Conservation (phyloP, 2,113 vertebrate genomes). For the Puma concolor region DNA sequence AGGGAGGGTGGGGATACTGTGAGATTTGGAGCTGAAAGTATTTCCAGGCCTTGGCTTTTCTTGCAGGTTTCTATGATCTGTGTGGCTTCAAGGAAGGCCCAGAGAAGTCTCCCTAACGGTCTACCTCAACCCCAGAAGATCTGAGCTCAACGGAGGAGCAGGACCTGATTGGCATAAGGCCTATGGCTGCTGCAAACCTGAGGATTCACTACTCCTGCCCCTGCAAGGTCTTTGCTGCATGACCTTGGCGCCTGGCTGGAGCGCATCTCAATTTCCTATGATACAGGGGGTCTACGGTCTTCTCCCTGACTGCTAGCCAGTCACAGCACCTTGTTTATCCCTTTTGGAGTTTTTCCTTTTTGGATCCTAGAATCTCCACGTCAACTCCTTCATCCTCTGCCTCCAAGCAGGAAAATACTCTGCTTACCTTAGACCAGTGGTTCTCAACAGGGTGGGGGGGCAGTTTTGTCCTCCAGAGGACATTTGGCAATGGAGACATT, state of each 20-base stretch:
- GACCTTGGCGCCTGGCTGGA: neutral
- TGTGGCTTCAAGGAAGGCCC: neutral
- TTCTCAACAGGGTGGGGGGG: neutral
- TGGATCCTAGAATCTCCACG: constrained; percentile 10
- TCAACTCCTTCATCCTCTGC: neutral
- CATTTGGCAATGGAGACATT: neutral
- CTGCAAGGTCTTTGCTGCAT: neutral
- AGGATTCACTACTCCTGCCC: neutral
- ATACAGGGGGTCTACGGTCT: neutral
- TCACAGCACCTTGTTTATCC: neutral
- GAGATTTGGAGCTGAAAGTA: neutral
- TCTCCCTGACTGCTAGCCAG: neutral
- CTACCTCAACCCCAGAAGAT: neutral
- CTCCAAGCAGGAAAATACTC: neutral
- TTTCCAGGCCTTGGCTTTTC: neutral
- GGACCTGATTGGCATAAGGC: neutral
- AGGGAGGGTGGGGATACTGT: no score
- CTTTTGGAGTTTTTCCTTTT: constrained; percentile 1
- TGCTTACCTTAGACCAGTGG: neutral
- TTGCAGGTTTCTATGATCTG: neutral
- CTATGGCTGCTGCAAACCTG: neutral
- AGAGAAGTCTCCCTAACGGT: neutral
- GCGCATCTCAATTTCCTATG: neutral
- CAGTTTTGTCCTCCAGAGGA: neutral
- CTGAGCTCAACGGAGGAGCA: neutral